These are phyloP conservation scores for Ooceraea biroi DNA, from an alignment of 1,140 invertebrate genomes.

Conservation along the genomic window DNA sequence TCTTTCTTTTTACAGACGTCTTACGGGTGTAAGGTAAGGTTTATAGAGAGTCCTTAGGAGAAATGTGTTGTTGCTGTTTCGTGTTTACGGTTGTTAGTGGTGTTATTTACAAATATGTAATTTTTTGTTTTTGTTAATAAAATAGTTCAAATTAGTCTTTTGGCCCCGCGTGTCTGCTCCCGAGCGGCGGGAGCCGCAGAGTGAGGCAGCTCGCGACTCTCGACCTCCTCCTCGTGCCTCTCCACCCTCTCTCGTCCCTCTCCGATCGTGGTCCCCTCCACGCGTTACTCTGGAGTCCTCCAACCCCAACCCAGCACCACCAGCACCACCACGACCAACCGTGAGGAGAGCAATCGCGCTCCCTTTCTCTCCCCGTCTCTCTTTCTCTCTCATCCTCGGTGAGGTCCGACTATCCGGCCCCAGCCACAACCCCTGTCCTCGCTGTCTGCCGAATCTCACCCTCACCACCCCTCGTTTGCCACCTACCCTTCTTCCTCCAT, in stretches of 20 bases:
- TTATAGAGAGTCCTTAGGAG: conserved; percentile 72
- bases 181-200: conserved; percentile 87
- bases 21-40: conserved; percentile 64
- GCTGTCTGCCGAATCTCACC: conserved; percentile 29
- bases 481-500: background rate
- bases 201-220: conserved; percentile 83
- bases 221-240: conserved; percentile 74
- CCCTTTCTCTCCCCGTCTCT: conserved; percentile 16
- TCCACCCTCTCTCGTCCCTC: conserved; percentile 60
- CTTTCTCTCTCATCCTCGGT: conserved; percentile 23
- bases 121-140: conserved; percentile 82
- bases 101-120: conserved; percentile 84
- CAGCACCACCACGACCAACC: conserved; percentile 38
- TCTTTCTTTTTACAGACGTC: conserved; percentile 65
- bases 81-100: conserved; percentile 75
- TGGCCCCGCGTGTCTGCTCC: conserved; percentile 87
- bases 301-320: conserved; percentile 61
- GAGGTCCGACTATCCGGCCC: conserved; percentile 70
- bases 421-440: conserved; percentile 70
- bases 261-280: conserved; percentile 43
- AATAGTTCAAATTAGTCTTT: conserved; percentile 83
- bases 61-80: conserved; percentile 68
- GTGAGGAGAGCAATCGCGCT: conserved; percentile 23
- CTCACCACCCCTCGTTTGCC: conserved; percentile 39
- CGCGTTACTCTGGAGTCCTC: conserved; percentile 52